Percentiles rank a stretch among this genome's conserved stretches.
Conservation (phyloP, 1,140 invertebrate genomes). For the Aphelenchoides fujianensis region DNA sequence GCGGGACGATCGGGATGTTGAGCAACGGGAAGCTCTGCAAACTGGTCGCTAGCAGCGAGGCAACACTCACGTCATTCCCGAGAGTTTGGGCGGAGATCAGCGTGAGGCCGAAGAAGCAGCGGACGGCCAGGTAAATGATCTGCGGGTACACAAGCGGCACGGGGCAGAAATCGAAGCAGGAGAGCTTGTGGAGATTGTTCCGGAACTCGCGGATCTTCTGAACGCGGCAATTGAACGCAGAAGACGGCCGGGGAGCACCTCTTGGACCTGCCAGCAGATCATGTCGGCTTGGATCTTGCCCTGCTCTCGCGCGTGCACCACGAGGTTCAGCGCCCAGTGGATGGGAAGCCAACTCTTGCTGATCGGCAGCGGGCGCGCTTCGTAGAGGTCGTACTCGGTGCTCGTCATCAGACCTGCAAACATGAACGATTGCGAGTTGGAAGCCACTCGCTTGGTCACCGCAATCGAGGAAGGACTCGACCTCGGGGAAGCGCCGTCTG, state of each 20-base stretch:
- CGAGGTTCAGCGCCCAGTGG: constrained; percentile 33
- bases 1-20: constrained; percentile 42
- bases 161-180: too few relatives aligned
- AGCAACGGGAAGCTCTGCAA: constrained; percentile 6
- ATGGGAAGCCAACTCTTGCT: constrained; percentile 25
- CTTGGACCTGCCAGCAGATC: constrained; percentile 16
- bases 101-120: constrained; percentile 42
- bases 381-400: constrained; percentile 28
- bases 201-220: constrained; percentile 32
- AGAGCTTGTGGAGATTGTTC: background rate
- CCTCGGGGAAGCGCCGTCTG: constrained; percentile 39
- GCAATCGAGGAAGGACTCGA: constrained; percentile 43
- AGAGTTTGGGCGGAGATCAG: constrained; percentile 41
- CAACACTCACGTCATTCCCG: constrained; percentile 14
- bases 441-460: constrained; percentile 7
- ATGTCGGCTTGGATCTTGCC: background rate
- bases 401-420: constrained; percentile 24
- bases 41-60: background rate
- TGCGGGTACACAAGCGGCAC: constrained; percentile 48
- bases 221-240: background rate
- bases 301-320: background rate
- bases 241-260: background rate
- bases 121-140: constrained; percentile 46
- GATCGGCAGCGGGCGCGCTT: background rate
- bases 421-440: background rate